Conservation (phyloP, 2,113 vertebrate genomes). For the Aspidoscelis tigris region DNA sequence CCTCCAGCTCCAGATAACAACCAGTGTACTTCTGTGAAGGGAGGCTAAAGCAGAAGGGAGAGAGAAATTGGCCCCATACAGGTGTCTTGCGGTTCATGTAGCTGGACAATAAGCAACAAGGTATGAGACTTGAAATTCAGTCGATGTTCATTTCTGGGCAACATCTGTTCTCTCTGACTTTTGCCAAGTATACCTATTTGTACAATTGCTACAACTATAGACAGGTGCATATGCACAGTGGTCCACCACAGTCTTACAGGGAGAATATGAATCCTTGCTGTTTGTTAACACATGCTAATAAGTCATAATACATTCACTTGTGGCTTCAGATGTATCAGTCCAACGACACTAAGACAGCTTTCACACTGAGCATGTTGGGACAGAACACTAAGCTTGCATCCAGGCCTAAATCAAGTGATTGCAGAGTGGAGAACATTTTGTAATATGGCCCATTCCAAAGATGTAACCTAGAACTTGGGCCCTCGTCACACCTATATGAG, state of each 20-base stretch:
- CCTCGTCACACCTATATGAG: too few relatives aligned
- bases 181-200: background rate
- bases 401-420: too few relatives aligned
- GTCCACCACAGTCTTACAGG: background rate
- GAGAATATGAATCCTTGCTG: background rate
- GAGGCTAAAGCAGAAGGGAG: background rate
- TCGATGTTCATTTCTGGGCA: background rate
- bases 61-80: background rate
- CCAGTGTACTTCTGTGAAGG: background rate
- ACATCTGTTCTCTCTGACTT: background rate
- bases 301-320: background rate
- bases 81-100: background rate
- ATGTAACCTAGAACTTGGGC: too few relatives aligned
- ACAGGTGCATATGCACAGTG: background rate
- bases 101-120: background rate
- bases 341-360: background rate
- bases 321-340: background rate
- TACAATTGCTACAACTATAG: background rate
- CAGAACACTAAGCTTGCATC: too few relatives aligned
- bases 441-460: too few relatives aligned
- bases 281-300: background rate
- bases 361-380: too few relatives aligned
- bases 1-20: background rate
- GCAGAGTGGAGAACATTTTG: too few relatives aligned
- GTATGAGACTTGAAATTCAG: background rate